Evolutionary conservation across 1,140 invertebrate genomes (phyloP).

Genomic region (Philaenus spumarius): DNA sequence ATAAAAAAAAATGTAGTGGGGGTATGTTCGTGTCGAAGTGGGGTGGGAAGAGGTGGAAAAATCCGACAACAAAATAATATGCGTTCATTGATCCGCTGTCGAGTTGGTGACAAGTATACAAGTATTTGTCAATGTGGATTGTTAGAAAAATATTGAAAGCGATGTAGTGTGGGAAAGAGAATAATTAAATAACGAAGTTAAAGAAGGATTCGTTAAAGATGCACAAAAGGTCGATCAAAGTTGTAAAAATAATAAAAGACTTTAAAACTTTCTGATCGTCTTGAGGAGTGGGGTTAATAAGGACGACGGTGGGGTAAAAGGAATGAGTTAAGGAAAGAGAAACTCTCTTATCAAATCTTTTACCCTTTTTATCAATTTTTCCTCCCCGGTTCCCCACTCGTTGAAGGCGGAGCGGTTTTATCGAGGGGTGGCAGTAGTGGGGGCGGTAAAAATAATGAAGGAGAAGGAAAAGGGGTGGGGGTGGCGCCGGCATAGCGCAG

Average conservation of each 20-base stretch:
- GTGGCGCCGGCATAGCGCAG: conserved; percentile 13
- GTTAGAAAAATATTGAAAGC: too few species aligned
- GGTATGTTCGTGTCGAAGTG: background rate
- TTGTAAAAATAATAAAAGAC: too few species aligned
- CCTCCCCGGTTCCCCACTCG: conserved; percentile 6
- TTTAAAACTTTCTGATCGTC: background rate
- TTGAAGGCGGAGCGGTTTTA: conserved; percentile 8
- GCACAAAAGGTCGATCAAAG: too few species aligned
- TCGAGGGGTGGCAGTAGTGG: conserved; percentile 6
- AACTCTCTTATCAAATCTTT: conserved; percentile 18
- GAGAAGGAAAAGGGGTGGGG: background rate
- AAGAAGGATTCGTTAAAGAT: too few species aligned
- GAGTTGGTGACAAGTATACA: too few species aligned
- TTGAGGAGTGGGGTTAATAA: background rate
- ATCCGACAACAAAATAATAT: background rate
- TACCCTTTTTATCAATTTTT: conserved; percentile 10
- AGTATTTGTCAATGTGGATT: too few species aligned
- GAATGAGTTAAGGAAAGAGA: background rate
- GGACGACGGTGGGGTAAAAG: conserved; percentile 1
- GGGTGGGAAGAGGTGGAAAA: background rate
- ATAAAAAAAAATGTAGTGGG: conserved; percentile 8
- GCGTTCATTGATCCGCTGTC: too few species aligned
- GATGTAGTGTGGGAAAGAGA: too few species aligned
- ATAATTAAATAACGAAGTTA: too few species aligned
- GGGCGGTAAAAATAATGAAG: conserved; percentile 16